Evolutionary conservation across 2,113 vertebrate species (phyloP).

Genomic region (Daboia siamensis): DNA sequence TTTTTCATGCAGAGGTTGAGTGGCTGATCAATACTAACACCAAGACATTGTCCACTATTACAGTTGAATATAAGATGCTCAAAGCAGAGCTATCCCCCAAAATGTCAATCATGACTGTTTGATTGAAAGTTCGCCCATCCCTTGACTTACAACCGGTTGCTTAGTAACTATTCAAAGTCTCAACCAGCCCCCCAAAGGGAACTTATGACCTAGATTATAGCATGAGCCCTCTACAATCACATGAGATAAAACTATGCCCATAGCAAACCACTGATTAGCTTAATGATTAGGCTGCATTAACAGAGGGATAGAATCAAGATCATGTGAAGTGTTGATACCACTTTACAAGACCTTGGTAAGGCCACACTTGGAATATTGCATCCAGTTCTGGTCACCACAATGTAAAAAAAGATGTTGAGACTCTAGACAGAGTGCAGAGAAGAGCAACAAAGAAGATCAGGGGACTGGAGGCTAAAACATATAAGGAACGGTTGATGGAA

Average conservation of each 20-base stretch:
- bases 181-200: neutral
- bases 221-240: neutral
- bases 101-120: neutral
- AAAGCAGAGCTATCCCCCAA: neutral
- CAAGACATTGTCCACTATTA: neutral
- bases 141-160: neutral
- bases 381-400: no score
- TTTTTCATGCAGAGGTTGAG: neutral
- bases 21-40: neutral
- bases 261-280: neutral
- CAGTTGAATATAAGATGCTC: neutral
- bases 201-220: neutral
- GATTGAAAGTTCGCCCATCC: neutral
- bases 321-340: no score
- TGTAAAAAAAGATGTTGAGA: no score
- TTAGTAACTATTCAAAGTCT: neutral
- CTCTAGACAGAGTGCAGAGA: no score
- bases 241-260: neutral
- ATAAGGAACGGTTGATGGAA: no score
- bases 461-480: no score
- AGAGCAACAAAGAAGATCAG: no score
- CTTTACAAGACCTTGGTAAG: no score
- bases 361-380: no score
- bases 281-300: no score
- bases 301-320: no score